A percentile compares a stretch with the other conserved stretches of the same genome.
Evolutionary conservation across 2,888 invertebrate genomes (phyloP).

Genomic region (Osmoderma eremita): DNA sequence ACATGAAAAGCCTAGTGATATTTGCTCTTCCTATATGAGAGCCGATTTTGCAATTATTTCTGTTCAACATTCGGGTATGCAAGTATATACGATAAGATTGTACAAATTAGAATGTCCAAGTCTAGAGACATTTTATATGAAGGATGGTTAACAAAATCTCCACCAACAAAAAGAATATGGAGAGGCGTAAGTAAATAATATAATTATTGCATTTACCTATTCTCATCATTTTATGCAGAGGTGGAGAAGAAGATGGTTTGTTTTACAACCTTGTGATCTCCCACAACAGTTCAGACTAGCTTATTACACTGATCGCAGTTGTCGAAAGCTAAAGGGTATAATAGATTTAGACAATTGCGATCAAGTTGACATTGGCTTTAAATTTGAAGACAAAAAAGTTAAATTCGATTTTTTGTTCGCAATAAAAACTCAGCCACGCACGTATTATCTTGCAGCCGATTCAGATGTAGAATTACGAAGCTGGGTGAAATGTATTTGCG

Average conservation of each 20-base stretch:
- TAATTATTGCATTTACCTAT: slow-evolving; percentile 25
- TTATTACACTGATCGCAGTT: slow-evolving; percentile 90
- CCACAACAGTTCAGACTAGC: slow-evolving; percentile 94
- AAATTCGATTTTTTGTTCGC: slow-evolving; percentile 89
- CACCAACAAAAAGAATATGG: slow-evolving; percentile 91
- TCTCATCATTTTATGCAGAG: slow-evolving; percentile 69
- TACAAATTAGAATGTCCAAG: slow-evolving; percentile 24
- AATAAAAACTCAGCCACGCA: slow-evolving; percentile 87
- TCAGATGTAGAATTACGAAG: slow-evolving; percentile 92
- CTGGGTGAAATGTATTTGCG: slow-evolving; percentile 95
- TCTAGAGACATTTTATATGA: slow-evolving; percentile 80
- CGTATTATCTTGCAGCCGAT: slow-evolving; percentile 93
- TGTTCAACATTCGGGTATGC: slow-evolving; percentile 14
- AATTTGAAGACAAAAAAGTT: slow-evolving; percentile 82
- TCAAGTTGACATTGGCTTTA: slow-evolving; percentile 90
- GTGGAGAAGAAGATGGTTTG: slow-evolving; percentile 96
- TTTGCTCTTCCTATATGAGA: background rate
- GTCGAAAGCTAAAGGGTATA: slow-evolving; percentile 85
- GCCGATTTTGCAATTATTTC: slow-evolving; percentile 1
- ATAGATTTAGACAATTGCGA: slow-evolving; percentile 97
- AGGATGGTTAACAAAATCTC: slow-evolving; percentile 96
- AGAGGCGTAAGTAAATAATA: slow-evolving; percentile 81
- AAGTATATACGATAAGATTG: background rate
- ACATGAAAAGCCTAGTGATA: background rate
- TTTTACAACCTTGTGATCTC: slow-evolving; percentile 88